Evolutionary conservation across 2,797 vertebrate genomes (phyloP), one percentile per base, ranked within the genome.

Genomic region (Clarias laeviceps): DNA sequence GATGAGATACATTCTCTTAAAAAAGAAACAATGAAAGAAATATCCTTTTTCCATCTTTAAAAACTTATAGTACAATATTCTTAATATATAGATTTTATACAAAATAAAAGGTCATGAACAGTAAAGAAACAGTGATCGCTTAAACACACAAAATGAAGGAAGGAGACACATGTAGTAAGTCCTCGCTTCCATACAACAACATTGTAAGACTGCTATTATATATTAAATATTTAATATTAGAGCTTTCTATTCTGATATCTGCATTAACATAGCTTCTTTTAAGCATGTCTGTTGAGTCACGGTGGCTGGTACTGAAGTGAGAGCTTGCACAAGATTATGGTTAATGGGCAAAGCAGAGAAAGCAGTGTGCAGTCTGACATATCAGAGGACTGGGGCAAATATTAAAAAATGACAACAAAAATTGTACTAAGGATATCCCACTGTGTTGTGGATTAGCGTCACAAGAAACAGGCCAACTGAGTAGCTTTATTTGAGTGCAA

Each of bases 1-100:
- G 94, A 96, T 96, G 92, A 95, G 94, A 95, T 96, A 96, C 95
- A 95, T 95, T 95, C 93, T 95, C 93, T 96, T 95, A 94, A 94
- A 96, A 96, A 95, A 94, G 93, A 95, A 96, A 95, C 94, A 94
- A 93, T 93, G 92, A 94, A 95, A 95, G 93, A 89, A 90, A 93
- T 94, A 93, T 92, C 93, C 91, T 91, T 94, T 68, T 86, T 92
- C 94, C 94, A 68, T 64, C 12, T 29, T 84, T 89, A 94, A 94
- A 96, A 96, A 96, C 94, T 50, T 96, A 95, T 95, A 94, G 93
- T 96, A 96, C 95, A 96, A 94, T 96, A 95, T 95, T 94, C 92
- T 95, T 92, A 95, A 94, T 95, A 96, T 95, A 95, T 95, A 95
- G 93, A 95, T 93, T 95, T 95, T 95, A 92, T 95, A 96, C 94